Evolutionary conservation across 2,113 vertebrate species (phyloP).

Genomic region (Meleagris gallopavo): DNA sequence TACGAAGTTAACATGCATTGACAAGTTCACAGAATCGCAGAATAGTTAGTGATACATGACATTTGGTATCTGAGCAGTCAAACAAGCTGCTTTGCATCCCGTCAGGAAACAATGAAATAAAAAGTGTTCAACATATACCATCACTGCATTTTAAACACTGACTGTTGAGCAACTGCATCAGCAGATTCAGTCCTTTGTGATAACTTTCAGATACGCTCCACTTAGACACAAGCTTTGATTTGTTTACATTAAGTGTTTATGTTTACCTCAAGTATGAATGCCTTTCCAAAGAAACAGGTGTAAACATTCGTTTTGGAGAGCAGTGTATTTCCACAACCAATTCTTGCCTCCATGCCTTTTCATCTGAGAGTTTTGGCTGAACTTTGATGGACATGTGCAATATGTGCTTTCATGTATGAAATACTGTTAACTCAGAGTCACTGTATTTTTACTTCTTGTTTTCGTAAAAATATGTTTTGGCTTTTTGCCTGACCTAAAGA

Average conservation of each 20-base stretch:
- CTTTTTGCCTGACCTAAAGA: neutral
- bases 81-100: neutral
- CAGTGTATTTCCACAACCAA: neutral
- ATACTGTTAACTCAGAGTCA: neutral
- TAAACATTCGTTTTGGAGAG: neutral
- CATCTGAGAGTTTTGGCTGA: neutral
- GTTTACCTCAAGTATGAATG: too few species aligned
- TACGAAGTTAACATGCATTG: neutral
- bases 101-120: neutral
- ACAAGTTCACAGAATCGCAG: neutral
- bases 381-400: neutral
- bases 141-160: neutral
- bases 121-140: neutral
- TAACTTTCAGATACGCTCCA: neutral
- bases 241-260: neutral
- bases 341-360: neutral
- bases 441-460: conserved; percentile 40
- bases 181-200: neutral
- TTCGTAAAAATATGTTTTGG: neutral
- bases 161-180: neutral
- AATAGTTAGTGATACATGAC: neutral
- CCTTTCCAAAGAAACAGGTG: neutral
- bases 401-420: neutral
- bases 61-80: neutral
- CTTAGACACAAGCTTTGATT: neutral